Evolutionary conservation across 2,113 vertebrate species (phyloP).

Genomic region (Gobio gobio): DNA sequence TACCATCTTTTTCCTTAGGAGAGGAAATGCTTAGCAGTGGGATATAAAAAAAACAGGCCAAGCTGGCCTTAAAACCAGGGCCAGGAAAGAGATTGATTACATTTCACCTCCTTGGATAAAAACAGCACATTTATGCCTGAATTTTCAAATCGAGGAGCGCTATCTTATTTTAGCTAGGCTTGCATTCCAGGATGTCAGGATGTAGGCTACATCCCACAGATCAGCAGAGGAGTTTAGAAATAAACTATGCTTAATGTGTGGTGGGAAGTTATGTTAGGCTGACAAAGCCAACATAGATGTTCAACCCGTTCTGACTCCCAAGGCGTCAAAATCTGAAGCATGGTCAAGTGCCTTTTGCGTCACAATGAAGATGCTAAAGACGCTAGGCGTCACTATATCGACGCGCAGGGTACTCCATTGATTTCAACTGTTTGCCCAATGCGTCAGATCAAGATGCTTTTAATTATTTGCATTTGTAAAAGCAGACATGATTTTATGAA

Average conservation of each 20-base stretch:
- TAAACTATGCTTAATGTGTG: constrained; percentile 19
- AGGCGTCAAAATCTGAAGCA: too few relatives aligned
- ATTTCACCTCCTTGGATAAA: constrained; percentile 70
- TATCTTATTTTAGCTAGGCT: constrained; percentile 55
- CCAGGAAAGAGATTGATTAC: constrained; percentile 67
- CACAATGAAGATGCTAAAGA: too few relatives aligned
- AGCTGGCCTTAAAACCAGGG: constrained; percentile 70
- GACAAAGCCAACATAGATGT: constrained; percentile 6
- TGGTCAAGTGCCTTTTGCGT: too few relatives aligned
- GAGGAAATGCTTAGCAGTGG: constrained; percentile 53
- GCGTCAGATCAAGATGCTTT: too few relatives aligned
- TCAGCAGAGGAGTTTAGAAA: constrained; percentile 30
- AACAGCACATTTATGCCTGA: constrained; percentile 65
- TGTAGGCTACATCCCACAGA: neutral
- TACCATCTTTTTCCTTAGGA: constrained; percentile 43
- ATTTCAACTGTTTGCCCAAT: too few relatives aligned
- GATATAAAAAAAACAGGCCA: constrained; percentile 60
- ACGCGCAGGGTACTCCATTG: too few relatives aligned
- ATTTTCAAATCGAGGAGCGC: constrained; percentile 43
- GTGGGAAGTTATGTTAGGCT: neutral
- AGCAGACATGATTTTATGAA: too few relatives aligned
- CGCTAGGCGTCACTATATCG: too few relatives aligned
- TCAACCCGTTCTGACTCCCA: too few relatives aligned
- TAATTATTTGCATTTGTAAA: too few relatives aligned
- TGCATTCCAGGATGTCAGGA: constrained; percentile 41